phyloP scores from a whole-genome alignment of 2,888 invertebrate genomes.

The Nebria brevicollis region DNA sequence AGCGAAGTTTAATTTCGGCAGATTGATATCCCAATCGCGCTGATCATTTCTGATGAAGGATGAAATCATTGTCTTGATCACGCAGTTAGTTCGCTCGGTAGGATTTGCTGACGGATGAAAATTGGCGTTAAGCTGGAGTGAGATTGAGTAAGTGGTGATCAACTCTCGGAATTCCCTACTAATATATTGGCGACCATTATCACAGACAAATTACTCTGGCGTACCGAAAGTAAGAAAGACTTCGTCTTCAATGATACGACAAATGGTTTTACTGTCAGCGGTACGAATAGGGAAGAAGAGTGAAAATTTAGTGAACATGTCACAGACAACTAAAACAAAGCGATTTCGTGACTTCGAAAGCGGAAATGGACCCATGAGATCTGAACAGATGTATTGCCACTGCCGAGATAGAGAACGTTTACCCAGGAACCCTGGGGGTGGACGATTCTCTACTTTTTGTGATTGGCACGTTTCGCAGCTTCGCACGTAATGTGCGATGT shows the following conservation, averaged over 20 bases:
- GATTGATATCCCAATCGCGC: slow-evolving; percentile 48
- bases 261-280: too few species aligned
- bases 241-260: too few species aligned
- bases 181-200: too few species aligned
- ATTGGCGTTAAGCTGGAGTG: slow-evolving; percentile 39
- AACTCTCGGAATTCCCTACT: not conserved
- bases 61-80: slow-evolving; percentile 49
- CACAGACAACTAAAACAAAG: too few species aligned
- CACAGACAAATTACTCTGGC: too few species aligned
- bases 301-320: too few species aligned
- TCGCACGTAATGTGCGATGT: slow-evolving; percentile 33
- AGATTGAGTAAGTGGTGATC: slow-evolving; percentile 24
- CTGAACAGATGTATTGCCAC: too few species aligned
- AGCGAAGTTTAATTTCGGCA: slow-evolving; percentile 22
- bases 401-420: not conserved
- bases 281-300: too few species aligned
- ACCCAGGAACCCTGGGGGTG: slow-evolving; percentile 44
- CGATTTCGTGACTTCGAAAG: too few species aligned
- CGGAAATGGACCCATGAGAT: too few species aligned
- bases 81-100: slow-evolving; percentile 49
- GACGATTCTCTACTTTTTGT: slow-evolving; percentile 41
- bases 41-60: slow-evolving; percentile 47
- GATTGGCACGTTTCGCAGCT: slow-evolving; percentile 46
- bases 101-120: slow-evolving; percentile 52
- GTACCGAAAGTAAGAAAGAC: too few species aligned